Base-by-base conservation (phyloP, 2,797 vertebrate genomes). In the Anabas testudineus region DNA sequence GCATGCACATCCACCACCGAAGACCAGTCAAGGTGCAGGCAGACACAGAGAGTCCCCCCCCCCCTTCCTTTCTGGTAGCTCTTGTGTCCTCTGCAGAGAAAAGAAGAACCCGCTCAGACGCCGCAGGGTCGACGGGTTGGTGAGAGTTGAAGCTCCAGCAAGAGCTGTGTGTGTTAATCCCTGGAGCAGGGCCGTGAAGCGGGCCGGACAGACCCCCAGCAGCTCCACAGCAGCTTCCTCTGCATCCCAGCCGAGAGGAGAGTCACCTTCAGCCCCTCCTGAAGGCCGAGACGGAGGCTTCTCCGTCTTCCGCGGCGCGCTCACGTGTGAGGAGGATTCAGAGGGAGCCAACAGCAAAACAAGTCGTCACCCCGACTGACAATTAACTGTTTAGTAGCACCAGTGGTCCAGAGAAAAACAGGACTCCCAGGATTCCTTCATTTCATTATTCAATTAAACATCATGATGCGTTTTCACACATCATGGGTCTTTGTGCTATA, bases 1-100 rank as follows among this genome's bases (percentile, higher is more conserved):
- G 95, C 97, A 98, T 93, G 93, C 96, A 94, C 95, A 93, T 91
- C 90, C 93, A 90, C 89, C 71, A 83, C 54, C 64, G 51, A 52
- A 64, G 55, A 54, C 56, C 43, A 7, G 39, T 13, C 59, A 37
- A 30, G 26, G 45, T 47, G 22, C 37, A 62, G 52, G 46, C 46
- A 39, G 9, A 19, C 14, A 59, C 10, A 36, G 13, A 26, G 5
- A 59, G n/a, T 7, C 24, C 24, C 51, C 2, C 3, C 15, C 39
- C 43, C 16, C n/a, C 15, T 58, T 60, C 24, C 49, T 49, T 39
- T 15, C 47, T 47, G 47, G 24, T 5, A n/a, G 48, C 43, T 10
- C 71, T 59, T 10, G 64, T 51, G 71, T 68, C 78, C 81, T 82
- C 65, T 63, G 19, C 4, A 3, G n/a, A 56, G 30, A 26, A 30